Conservation (phyloP, 2,888 invertebrate species). For the Celastrina argiolus region DNA sequence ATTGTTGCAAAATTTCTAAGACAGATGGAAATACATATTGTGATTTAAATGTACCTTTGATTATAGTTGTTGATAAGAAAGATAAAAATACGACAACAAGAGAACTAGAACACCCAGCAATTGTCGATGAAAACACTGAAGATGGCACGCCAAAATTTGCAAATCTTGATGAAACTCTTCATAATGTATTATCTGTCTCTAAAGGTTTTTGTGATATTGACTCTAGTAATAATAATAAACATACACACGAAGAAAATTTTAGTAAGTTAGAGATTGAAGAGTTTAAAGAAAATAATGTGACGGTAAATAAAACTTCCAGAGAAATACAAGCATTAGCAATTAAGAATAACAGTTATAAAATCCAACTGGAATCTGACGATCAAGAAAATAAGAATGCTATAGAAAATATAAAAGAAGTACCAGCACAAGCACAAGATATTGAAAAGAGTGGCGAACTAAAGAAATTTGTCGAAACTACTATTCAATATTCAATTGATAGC, state of each 20-base stretch:
- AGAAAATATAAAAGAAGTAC: neutral
- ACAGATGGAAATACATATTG: neutral
- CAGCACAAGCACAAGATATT: neutral
- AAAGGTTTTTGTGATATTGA: neutral
- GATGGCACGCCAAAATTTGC: neutral
- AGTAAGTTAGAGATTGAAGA: neutral
- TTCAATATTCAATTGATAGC: too few relatives aligned
- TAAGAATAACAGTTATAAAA: neutral
- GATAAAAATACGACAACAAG: neutral
- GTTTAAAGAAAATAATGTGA: neutral
- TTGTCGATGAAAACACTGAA: neutral
- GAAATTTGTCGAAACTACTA: too few relatives aligned
- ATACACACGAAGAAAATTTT: neutral
- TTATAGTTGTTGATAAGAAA: neutral
- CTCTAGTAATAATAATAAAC: neutral
- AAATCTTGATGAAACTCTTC: neutral
- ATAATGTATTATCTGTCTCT: neutral
- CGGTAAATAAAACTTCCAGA: neutral
- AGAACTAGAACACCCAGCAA: neutral
- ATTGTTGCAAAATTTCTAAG: slow-evolving; percentile 17
- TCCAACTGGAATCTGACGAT: neutral
- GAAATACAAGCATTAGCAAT: neutral
- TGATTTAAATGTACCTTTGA: too few relatives aligned
- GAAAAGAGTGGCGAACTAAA: neutral
- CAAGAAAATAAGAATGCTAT: neutral